Evolutionary conservation across 2,113 vertebrate genomes (phyloP).

Genomic region (Talpa occidentalis): DNA sequence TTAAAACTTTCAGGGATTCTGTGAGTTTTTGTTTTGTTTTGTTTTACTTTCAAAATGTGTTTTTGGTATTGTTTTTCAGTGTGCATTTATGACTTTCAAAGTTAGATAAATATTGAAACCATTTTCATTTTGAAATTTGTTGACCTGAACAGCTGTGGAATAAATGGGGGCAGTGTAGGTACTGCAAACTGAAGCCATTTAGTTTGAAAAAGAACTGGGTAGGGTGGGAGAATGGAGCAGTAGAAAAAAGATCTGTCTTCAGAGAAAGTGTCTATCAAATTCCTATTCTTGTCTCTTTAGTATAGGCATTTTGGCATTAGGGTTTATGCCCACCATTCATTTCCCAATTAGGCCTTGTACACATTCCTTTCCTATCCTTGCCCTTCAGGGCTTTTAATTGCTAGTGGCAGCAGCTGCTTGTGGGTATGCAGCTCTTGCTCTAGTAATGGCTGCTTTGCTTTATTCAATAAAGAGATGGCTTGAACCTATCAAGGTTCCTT

Average conservation of each 20-base stretch:
- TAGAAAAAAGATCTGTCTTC: slow-evolving; percentile 6
- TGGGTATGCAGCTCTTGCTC: neutral
- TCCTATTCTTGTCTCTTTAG: neutral
- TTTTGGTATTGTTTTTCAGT: neutral
- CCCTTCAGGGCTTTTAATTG: neutral
- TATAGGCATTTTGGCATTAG: neutral
- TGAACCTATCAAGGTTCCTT: neutral
- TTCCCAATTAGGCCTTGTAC: neutral
- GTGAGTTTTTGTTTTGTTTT: neutral
- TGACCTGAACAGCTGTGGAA: neutral
- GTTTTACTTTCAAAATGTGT: neutral
- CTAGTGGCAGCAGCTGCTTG: neutral
- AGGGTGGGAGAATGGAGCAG: neutral
- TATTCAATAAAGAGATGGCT: neutral
- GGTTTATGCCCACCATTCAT: neutral
- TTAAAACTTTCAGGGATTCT: slow-evolving; percentile 26
- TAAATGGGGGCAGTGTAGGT: neutral
- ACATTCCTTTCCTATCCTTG: neutral
- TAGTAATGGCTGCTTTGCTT: slow-evolving; percentile 31
- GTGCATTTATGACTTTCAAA: slow-evolving; percentile 14
- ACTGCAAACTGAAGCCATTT: neutral
- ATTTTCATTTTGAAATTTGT: slow-evolving; percentile 30
- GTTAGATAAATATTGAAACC: slow-evolving; percentile 43
- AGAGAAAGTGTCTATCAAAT: neutral
- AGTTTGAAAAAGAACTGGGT: slow-evolving; percentile 21